These are phyloP conservation scores for Tapera naevia DNA, from an alignment of 2,797 vertebrate species.

Conservation along the genomic window DNA sequence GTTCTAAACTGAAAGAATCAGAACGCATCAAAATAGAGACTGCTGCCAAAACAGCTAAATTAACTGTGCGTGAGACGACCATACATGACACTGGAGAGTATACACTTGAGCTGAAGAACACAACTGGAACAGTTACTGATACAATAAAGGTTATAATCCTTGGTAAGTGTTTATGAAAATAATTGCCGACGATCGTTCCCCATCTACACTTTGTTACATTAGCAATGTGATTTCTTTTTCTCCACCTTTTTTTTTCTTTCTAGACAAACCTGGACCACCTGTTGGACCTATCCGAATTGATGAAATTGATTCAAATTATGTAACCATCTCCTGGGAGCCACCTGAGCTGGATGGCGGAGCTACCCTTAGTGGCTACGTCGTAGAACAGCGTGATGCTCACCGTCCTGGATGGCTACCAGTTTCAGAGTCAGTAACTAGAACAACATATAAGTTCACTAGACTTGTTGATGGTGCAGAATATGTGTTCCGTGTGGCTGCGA, in stretches of 20 bases:
- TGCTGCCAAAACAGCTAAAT: slow-evolving; percentile 84
- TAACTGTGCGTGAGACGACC: slow-evolving; percentile 90
- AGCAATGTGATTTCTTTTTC: not conserved
- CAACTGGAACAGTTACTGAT: slow-evolving; percentile 85
- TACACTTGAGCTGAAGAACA: slow-evolving; percentile 91
- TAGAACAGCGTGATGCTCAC: slow-evolving; percentile 97
- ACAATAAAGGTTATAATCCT: slow-evolving; percentile 92
- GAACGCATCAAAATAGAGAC: slow-evolving; percentile 91
- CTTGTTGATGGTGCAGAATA: slow-evolving; percentile 95
- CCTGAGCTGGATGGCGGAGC: slow-evolving; percentile 93
- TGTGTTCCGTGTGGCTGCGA: slow-evolving; percentile 94
- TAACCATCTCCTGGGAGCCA: slow-evolving; percentile 92
- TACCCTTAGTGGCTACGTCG: slow-evolving; percentile 89
- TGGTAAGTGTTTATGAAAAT: slow-evolving; percentile 81
- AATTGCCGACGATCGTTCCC: not conserved
- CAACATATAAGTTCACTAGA: slow-evolving; percentile 90
- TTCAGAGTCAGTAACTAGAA: slow-evolving; percentile 91
- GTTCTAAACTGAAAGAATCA: slow-evolving; percentile 87
- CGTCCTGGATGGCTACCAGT: slow-evolving; percentile 97
- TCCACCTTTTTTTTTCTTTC: not conserved
- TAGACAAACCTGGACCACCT: slow-evolving; percentile 96
- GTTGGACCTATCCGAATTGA: slow-evolving; percentile 89
- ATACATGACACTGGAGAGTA: slow-evolving; percentile 94
- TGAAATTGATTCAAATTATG: slow-evolving; percentile 90
- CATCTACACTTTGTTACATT: not conserved